Percentiles rank a stretch among this genome's conserved stretches.
phyloP scores from a whole-genome alignment of 2,797 vertebrate genomes.

The Poecilia velifera region DNA sequence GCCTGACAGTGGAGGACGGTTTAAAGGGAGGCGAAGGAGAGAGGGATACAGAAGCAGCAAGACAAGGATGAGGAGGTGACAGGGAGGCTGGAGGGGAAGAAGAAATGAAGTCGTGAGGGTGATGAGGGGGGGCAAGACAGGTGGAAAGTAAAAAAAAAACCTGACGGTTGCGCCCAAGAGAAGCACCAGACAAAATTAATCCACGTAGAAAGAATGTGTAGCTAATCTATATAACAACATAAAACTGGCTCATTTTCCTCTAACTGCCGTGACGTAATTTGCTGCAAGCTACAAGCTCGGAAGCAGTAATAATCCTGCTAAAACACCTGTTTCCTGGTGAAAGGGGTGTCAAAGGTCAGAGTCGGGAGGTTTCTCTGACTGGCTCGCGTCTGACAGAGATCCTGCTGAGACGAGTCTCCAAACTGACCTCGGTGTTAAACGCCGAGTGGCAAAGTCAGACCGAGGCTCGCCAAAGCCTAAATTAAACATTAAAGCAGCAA shows the following conservation, averaged over 20 bases:
- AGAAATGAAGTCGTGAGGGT: conserved; percentile 38
- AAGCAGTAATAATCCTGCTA: conserved; percentile 49
- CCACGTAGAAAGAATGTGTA: not conserved
- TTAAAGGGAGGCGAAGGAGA: conserved; percentile 39
- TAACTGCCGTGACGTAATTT: conserved; percentile 14
- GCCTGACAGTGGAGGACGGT: conserved; percentile 61
- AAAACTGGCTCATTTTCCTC: not conserved
- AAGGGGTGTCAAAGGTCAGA: conserved; percentile 56
- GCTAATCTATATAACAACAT: not conserved
- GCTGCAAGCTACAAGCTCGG: conserved; percentile 27
- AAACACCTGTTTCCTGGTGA: conserved; percentile 68
- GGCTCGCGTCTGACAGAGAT: conserved; percentile 45
- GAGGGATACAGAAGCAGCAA: conserved; percentile 27
- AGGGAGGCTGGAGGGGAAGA: conserved; percentile 16
- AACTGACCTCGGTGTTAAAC: conserved; percentile 39
- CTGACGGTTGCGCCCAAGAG: not conserved
- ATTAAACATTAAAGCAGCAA: conserved; percentile 2
- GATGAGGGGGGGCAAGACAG: conserved; percentile 22
- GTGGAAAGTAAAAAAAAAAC: not conserved
- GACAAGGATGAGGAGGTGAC: conserved; percentile 28
- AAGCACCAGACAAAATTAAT: conserved; percentile 5
- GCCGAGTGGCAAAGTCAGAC: conserved; percentile 31
- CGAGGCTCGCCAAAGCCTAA: conserved; percentile 10
- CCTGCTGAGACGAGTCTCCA: conserved; percentile 47
- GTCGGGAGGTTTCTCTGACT: conserved; percentile 53